phyloP scores from a whole-genome alignment of 30 jellyfish, hydroid and myxozoan species.

The Aurelia coerulea region DNA sequence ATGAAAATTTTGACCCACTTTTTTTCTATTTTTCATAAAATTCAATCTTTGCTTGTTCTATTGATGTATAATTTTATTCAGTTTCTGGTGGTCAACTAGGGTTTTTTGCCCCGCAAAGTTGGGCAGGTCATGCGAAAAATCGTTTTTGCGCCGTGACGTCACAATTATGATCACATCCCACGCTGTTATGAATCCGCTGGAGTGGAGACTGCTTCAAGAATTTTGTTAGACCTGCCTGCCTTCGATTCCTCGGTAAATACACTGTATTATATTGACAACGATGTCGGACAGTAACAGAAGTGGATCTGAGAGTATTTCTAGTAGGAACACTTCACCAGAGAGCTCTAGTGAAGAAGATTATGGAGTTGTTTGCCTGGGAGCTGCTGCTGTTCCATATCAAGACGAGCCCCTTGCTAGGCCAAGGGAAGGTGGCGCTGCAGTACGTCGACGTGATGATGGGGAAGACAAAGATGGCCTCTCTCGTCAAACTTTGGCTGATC shows the following conservation, averaged over 20 bases:
- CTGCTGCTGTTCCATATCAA: slow-evolving; percentile 12
- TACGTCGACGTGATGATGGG: background rate
- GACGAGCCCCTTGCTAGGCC: slow-evolving; percentile 21
- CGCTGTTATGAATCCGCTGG: no score
- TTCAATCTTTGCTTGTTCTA: no score
- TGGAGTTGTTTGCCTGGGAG: slow-evolving; percentile 10
- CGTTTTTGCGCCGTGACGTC: no score
- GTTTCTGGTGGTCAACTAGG: no score
- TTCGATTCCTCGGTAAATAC: background rate
- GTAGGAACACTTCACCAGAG: background rate
- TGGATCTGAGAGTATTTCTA: background rate
- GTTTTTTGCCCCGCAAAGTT: no score
- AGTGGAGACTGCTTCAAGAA: no score
- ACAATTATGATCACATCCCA: no score
- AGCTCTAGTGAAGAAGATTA: slow-evolving; percentile 20
- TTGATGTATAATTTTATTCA: no score
- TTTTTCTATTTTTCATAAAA: no score
- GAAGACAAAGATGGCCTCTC: slow-evolving; percentile 17
- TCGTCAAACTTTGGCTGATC: slow-evolving; percentile 14
- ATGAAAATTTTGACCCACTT: no score
- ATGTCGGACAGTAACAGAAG: background rate
- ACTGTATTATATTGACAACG: slow-evolving; percentile 13
- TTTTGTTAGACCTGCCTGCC: no score
- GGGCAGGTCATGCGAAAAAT: no score
- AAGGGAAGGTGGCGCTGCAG: slow-evolving; percentile 4